Percentiles rank a stretch among this genome's conserved stretches.
These are phyloP conservation scores for Philonicus albiceps DNA, from an alignment of 2,888 invertebrate species.

Conservation along the genomic window DNA sequence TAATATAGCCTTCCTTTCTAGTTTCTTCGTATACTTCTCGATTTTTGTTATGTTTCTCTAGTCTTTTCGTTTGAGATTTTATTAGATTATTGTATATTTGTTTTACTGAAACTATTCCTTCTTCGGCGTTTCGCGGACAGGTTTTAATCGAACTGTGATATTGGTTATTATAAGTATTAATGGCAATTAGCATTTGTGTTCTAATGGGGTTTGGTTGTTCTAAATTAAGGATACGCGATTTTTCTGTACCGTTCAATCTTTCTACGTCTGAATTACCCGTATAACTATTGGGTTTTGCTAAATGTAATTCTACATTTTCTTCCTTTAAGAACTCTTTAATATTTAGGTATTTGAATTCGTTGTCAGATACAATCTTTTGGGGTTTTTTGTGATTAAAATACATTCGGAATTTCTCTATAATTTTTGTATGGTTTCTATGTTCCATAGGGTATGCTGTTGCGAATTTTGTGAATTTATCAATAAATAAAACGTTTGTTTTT, in stretches of 20 bases:
- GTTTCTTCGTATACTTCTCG: neutral
- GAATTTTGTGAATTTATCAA: neutral
- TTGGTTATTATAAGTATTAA: neutral
- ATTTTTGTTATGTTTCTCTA: constrained; percentile 21
- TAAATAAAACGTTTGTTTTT: neutral
- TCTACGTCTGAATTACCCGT: neutral
- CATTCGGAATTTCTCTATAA: constrained; percentile 9
- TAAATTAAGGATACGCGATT: neutral
- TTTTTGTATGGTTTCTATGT: neutral
- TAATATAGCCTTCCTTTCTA: neutral
- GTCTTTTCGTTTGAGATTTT: neutral
- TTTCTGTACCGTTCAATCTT: neutral
- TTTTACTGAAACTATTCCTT: neutral
- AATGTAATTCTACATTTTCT: neutral
- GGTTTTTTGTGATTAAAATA: neutral
- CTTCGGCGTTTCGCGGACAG: neutral
- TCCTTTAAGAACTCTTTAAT: neutral
- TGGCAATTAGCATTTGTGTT: neutral
- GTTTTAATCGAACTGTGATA: neutral
- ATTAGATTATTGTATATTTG: constrained; percentile 4
- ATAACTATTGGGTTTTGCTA: neutral
- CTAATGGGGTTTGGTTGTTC: neutral
- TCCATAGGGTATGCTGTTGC: neutral
- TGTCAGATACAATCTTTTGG: neutral
- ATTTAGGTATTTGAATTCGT: neutral